Percentiles rank a stretch among this genome's conserved stretches.
Evolutionary conservation across 2,113 vertebrate species (phyloP).

Genomic region (Myiozetetes cayanensis): DNA sequence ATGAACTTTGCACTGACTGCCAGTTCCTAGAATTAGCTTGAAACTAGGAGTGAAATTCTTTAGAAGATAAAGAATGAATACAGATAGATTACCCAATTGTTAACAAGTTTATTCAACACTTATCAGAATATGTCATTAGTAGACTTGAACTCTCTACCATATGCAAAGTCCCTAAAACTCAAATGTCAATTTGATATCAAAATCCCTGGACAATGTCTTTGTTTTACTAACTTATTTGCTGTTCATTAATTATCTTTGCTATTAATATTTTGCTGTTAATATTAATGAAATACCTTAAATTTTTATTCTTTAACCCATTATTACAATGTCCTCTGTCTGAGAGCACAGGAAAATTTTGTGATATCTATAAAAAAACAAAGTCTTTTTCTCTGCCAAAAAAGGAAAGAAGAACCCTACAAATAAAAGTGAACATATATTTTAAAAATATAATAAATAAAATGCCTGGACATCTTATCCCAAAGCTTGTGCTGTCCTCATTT

Average conservation of each 20-base stretch:
- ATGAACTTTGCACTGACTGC: neutral
- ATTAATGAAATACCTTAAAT: neutral
- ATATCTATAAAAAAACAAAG: neutral
- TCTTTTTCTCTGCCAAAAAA: neutral
- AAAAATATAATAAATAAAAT: neutral
- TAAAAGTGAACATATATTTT: neutral
- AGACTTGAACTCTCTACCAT: neutral
- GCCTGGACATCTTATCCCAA: neutral
- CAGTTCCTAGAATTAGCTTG: neutral
- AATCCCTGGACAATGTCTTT: neutral
- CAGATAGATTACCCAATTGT: neutral
- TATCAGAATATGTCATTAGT: neutral
- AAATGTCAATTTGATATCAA: neutral
- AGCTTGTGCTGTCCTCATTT: neutral
- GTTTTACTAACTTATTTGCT: neutral
- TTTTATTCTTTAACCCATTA: neutral
- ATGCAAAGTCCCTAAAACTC: neutral
- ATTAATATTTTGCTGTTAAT: neutral
- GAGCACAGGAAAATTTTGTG: neutral
- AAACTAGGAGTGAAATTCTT: neutral
- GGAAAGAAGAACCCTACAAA: neutral
- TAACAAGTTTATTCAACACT: neutral
- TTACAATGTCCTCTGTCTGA: neutral
- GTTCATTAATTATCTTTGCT: neutral
- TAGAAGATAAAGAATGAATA: neutral